phyloP scores from a whole-genome alignment of 2,797 vertebrate genomes.

The Enteromius paludinosus region DNA sequence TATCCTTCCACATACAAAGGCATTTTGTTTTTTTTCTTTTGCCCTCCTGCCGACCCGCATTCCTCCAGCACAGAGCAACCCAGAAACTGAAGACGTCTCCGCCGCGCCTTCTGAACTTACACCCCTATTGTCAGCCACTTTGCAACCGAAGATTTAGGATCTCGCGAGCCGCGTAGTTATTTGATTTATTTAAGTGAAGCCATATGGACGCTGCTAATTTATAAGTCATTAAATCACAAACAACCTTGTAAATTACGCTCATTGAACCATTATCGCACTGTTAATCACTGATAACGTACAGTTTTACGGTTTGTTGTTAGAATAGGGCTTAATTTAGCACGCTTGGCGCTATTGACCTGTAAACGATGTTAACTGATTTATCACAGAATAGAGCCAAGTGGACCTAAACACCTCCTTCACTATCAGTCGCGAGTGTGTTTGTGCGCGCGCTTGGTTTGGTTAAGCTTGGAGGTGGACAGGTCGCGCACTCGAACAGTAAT shows the following conservation, averaged over 20 bases:
- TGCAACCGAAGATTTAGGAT: constrained; percentile 67
- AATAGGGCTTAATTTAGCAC: constrained; percentile 46
- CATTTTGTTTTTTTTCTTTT: constrained; percentile 90
- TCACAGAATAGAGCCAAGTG: constrained; percentile 23
- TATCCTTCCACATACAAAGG: constrained; percentile 86
- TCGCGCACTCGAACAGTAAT: constrained; percentile 47
- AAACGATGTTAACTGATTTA: constrained; percentile 49
- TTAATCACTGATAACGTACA: constrained; percentile 70
- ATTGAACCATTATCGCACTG: constrained; percentile 74
- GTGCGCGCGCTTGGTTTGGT: constrained; percentile 19
- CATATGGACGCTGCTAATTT: constrained; percentile 69
- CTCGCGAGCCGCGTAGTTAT: constrained; percentile 67
- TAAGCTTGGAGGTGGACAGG: constrained; percentile 22
- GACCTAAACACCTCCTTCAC: not conserved
- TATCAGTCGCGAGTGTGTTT: not conserved
- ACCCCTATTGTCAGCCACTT: constrained; percentile 72
- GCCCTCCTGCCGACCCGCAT: constrained; percentile 86
- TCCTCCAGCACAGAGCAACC: constrained; percentile 80
- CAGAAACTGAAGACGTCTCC: constrained; percentile 81
- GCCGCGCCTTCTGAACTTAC: constrained; percentile 64
- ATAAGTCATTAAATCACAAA: constrained; percentile 71
- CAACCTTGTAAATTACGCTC: constrained; percentile 68
- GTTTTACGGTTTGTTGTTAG: constrained; percentile 54
- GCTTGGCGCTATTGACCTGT: constrained; percentile 48
- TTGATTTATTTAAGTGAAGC: constrained; percentile 81